Evolutionary conservation across 2,113 vertebrate genomes (phyloP), one percentile per base, ranked within the genome.

Genomic region (Trichomycterus rosablanca): DNA sequence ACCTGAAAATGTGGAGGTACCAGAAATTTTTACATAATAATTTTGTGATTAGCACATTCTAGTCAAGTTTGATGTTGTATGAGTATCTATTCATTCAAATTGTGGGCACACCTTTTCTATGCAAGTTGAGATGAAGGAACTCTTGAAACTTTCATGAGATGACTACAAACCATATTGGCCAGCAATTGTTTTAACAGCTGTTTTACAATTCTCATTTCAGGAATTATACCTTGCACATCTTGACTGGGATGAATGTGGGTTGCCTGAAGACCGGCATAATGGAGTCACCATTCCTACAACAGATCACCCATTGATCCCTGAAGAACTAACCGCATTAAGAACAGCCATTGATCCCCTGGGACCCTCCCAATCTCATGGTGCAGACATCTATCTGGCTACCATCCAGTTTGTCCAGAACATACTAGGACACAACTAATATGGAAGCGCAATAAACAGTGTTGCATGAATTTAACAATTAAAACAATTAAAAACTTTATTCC

Each of bases 1-100:
- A 23, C 24, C 49, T 43, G 59, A 44, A 46, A 46, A 59, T 15
- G 7, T 43, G 3, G 40, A 44, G 42, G 56, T 58, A 58, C 37
- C 54, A 40, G 2, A 42, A 45, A 45, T 20, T 19, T 7, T 7
- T 30, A 7, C 3, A 3, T 30, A 30, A 4, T 30, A 7, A 4
- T 7, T 30, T 30, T 30, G 26, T 30, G 26, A 30, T 30, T 30
- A n/a, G 8, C 14, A 15, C 15, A 15, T 42, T 7, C 14, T 42
- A 7, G 14, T n/a, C 7, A 4, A 42, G 15, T n/a, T n/a, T 2
- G 14, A 42, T 42, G 39, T 42, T 42, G 5, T 42, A 5, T 42
- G 10, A 42, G 39, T 7, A 43, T 43, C 40, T 43, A 16, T 16
- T 43, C n/a, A 43, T 15, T 18, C 3, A 43, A 43, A 43, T 16